phyloP scores from a whole-genome alignment of 2,113 vertebrate species.

The Rhizomys pruinosus region DNA sequence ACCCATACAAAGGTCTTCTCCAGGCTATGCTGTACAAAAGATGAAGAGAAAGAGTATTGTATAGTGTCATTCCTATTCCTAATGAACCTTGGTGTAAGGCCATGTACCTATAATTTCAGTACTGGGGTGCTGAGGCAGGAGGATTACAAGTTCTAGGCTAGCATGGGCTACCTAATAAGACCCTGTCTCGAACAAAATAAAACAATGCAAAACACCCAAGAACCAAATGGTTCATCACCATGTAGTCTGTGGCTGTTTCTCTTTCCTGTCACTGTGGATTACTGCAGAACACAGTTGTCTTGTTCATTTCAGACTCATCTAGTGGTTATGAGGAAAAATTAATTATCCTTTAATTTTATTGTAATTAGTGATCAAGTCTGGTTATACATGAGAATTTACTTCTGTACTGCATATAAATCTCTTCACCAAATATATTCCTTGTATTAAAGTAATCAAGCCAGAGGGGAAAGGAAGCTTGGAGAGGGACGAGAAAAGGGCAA shows the following conservation, averaged over 20 bases:
- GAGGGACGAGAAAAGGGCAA: background rate
- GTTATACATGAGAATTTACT: background rate
- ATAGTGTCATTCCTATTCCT: background rate
- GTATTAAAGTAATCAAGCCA: background rate
- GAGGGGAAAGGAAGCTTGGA: background rate
- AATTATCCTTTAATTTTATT: constrained; percentile 54
- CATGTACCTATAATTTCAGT: too few species aligned
- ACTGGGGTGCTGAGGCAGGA: background rate
- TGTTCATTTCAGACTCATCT: constrained; percentile 33
- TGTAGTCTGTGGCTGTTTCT: background rate
- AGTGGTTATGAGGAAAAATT: background rate
- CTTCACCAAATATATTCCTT: constrained; percentile 15
- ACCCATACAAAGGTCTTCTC: rapidly evolving
- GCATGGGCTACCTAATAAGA: background rate
- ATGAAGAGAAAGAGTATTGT: background rate
- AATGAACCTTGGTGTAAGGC: background rate
- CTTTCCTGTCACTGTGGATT: constrained; percentile 4
- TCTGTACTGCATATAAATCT: background rate
- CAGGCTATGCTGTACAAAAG: background rate
- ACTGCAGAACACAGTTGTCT: background rate
- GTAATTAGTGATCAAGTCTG: background rate
- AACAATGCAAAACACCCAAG: background rate
- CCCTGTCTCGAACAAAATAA: background rate
- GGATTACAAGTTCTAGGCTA: background rate
- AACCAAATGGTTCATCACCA: background rate